Evolutionary conservation across 2,797 vertebrate genomes (phyloP).

Genomic region (Diplodus puntazzo): DNA sequence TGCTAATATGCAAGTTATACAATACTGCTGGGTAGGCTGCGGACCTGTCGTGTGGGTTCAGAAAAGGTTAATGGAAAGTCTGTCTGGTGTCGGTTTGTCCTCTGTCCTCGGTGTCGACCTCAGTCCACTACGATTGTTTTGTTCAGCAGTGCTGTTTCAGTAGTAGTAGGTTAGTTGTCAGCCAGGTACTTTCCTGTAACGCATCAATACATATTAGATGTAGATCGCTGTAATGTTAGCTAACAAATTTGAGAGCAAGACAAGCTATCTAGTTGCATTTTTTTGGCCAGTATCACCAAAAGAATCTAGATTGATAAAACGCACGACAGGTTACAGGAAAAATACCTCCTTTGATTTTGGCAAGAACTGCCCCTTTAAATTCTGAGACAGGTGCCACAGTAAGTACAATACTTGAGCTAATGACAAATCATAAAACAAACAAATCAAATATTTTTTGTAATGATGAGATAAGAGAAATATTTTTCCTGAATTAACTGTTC

Average conservation of each 20-base stretch:
- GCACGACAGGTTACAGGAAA: too few species aligned
- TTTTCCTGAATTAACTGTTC: neutral
- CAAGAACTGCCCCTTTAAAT: neutral
- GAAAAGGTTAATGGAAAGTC: constrained; percentile 81
- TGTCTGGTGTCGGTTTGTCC: constrained; percentile 65
- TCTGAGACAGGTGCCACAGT: neutral
- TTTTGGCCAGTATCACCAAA: too few species aligned
- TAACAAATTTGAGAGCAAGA: too few species aligned
- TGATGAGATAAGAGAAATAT: neutral
- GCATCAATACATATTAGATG: neutral
- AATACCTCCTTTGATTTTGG: too few species aligned
- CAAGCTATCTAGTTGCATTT: too few species aligned
- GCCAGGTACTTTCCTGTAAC: constrained; percentile 96
- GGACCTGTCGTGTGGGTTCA: constrained; percentile 84
- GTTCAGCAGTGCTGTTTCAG: constrained; percentile 66
- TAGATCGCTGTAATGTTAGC: neutral
- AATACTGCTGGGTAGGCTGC: constrained; percentile 95
- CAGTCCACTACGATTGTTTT: constrained; percentile 67
- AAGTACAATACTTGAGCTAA: neutral
- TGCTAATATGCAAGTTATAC: constrained; percentile 86
- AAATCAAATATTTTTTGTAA: neutral
- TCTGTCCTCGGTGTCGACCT: constrained; percentile 61
- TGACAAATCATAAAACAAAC: neutral
- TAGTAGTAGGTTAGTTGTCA: constrained; percentile 88
- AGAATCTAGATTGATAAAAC: too few species aligned